Conservation (phyloP, 2,797 vertebrate species). For the Nothura maculosa region DNA sequence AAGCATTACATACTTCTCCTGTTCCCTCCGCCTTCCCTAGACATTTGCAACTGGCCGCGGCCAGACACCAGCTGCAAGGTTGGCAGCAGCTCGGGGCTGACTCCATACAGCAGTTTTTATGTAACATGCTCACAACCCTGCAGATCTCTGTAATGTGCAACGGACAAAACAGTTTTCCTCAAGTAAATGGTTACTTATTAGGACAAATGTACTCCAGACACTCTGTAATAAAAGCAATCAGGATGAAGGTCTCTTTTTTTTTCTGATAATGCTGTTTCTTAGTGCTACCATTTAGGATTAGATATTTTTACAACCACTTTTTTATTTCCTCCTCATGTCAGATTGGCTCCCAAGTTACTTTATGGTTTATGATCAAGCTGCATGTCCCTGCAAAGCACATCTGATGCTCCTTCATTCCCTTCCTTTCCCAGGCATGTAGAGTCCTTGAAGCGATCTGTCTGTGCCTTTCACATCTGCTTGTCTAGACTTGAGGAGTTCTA, state of each 20-base stretch:
- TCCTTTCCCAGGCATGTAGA: neutral
- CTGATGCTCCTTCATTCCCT: neutral
- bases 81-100: slow-evolving; percentile 7
- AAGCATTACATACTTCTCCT: neutral
- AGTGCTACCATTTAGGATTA: neutral
- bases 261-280: neutral
- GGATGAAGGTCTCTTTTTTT: neutral
- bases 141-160: neutral
- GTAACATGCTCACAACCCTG: neutral
- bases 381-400: neutral
- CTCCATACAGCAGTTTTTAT: neutral
- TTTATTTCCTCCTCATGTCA: neutral
- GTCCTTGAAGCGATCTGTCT: neutral
- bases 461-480: neutral
- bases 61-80: neutral
- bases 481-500: neutral
- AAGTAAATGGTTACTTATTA: neutral
- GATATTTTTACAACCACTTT: neutral
- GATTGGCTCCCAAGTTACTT: neutral
- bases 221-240: neutral
- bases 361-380: neutral
- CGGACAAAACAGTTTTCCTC: neutral
- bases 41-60: neutral
- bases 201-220: neutral
- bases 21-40: neutral